Conservation (phyloP, 2,888 invertebrate genomes). For the Busseola fusca region DNA sequence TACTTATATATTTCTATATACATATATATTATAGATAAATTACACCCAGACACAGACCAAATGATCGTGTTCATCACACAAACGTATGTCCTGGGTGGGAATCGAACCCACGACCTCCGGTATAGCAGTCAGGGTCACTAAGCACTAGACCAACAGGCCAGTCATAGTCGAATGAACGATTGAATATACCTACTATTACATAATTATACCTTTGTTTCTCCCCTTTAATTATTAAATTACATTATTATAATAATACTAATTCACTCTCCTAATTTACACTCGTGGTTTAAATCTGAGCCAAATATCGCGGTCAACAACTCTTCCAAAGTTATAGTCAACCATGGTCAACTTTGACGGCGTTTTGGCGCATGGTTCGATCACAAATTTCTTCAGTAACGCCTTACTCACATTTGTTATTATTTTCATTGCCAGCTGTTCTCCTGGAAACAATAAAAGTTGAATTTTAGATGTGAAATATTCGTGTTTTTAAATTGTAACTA, state of each 20-base stretch:
- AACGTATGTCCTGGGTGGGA: too few species aligned
- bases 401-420: slow-evolving; percentile 73
- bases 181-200: neutral
- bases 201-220: neutral
- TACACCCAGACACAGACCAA: too few species aligned
- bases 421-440: slow-evolving; percentile 77
- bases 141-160: too few species aligned
- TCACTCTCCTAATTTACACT: slow-evolving; percentile 9
- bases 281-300: slow-evolving; percentile 77
- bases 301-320: slow-evolving; percentile 75
- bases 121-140: too few species aligned
- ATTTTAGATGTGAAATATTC: neutral
- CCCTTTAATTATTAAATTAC: neutral
- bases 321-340: slow-evolving; percentile 77
- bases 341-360: slow-evolving; percentile 72
- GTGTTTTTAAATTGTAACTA: neutral
- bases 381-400: slow-evolving; percentile 71
- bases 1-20: too few species aligned
- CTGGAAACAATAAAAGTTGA: slow-evolving; percentile 64
- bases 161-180: neutral
- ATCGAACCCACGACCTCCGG: too few species aligned
- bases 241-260: neutral
- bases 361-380: slow-evolving; percentile 70
- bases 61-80: too few species aligned
- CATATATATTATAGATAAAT: too few species aligned